Evolutionary conservation across 2,113 vertebrate species (phyloP).

Genomic region (Castor canadensis): DNA sequence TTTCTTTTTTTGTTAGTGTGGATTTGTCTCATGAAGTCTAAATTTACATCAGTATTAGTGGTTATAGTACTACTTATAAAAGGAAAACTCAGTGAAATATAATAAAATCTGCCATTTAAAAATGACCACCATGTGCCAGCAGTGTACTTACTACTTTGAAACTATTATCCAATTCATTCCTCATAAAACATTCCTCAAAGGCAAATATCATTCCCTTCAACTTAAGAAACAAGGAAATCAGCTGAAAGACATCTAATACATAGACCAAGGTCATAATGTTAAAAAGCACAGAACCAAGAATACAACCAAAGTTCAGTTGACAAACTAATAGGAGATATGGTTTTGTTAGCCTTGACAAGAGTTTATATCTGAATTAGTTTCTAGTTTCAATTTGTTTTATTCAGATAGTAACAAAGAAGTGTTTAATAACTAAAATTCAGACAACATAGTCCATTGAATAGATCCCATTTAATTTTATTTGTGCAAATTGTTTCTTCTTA

Average conservation of each 20-base stretch:
- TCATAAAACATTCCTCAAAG: not conserved
- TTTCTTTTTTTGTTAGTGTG: not conserved
- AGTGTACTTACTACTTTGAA: not conserved
- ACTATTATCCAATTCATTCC: not conserved
- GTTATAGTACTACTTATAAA: not conserved
- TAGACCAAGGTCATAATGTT: not conserved
- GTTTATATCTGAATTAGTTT: not conserved
- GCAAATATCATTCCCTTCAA: not conserved
- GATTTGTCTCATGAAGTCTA: not conserved
- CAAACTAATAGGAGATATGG: not conserved
- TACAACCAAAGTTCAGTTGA: not conserved
- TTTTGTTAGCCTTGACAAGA: not conserved
- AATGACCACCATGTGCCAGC: not conserved
- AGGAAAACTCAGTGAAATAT: not conserved
- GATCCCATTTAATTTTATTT: constrained; percentile 12
- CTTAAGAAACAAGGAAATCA: not conserved
- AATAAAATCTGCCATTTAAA: constrained; percentile 20
- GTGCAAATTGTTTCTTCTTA: not conserved
- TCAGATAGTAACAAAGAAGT: not conserved
- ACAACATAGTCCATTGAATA: not conserved
- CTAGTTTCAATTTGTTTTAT: not conserved
- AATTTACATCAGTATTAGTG: not conserved
- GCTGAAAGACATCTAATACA: not conserved
- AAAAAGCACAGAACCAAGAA: not conserved
- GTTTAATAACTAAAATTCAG: not conserved